Conservation (phyloP, 1,140 invertebrate species). For the Drosophila bocqueti region DNA sequence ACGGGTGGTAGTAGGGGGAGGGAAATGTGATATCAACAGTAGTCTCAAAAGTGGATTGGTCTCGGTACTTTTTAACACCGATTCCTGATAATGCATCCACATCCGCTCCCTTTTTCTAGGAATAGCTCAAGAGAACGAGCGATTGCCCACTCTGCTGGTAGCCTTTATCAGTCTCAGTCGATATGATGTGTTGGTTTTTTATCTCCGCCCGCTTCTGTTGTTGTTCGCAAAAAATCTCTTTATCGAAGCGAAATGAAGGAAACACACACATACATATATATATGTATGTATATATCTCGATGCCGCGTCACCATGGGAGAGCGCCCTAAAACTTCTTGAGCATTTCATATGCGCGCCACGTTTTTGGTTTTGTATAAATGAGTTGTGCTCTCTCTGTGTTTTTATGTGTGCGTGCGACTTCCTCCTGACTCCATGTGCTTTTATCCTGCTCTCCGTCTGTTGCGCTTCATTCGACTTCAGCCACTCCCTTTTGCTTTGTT, state of each 20-base stretch:
- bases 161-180: conserved; percentile 60
- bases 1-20: no score
- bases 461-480: conserved; percentile 44
- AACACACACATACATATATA: conserved; percentile 21
- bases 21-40: conserved; percentile 36
- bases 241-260: conserved; percentile 49
- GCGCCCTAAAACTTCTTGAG: conserved; percentile 42
- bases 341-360: conserved; percentile 73
- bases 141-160: conserved; percentile 3
- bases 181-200: conserved; percentile 57
- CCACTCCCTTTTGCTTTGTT: conserved; percentile 67
- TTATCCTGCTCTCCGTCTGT: conserved; percentile 57
- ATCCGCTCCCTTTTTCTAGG: conserved; percentile 38
- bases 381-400: conserved; percentile 5
- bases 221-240: conserved; percentile 50
- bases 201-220: conserved; percentile 38
- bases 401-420: conserved; percentile 54
- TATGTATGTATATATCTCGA: conserved; percentile 54
- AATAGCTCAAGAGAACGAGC: conserved; percentile 2
- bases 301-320: conserved; percentile 70
- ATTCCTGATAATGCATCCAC: conserved; percentile 39
- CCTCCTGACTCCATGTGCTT: conserved; percentile 70
- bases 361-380: conserved; percentile 45
- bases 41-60: conserved; percentile 7
- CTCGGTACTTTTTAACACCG: conserved; percentile 18